These are phyloP conservation scores for Charina bottae DNA, from an alignment of 2,113 vertebrate genomes.

Conservation along the genomic window DNA sequence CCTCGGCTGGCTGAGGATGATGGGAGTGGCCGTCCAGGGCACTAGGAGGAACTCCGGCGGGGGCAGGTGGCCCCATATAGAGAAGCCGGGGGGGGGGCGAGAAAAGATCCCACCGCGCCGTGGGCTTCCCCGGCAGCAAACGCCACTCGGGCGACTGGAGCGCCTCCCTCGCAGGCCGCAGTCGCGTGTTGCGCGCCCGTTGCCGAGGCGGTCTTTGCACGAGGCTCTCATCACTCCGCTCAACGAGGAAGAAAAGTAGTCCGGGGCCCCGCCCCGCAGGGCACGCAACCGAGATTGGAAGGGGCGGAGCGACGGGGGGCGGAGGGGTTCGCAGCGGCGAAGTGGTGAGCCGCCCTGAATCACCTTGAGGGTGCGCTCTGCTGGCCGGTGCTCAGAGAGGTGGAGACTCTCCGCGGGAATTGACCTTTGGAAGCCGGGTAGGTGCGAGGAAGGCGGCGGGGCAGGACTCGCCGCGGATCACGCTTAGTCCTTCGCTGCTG, in stretches of 20 bases:
- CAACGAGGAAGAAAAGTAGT: not conserved
- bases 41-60: not conserved
- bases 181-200: too few species aligned
- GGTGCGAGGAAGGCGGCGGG: not conserved
- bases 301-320: not conserved
- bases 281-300: not conserved
- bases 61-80: not conserved
- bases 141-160: too few species aligned
- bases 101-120: too few species aligned
- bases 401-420: slow-evolving; percentile 8
- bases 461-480: too few species aligned
- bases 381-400: not conserved
- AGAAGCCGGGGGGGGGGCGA: not conserved
- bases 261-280: not conserved
- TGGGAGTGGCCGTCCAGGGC: not conserved
- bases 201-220: too few species aligned
- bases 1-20: not conserved
- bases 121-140: too few species aligned
- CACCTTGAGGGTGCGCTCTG: not conserved
- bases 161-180: too few species aligned
- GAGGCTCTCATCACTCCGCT: not conserved
- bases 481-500: not conserved
- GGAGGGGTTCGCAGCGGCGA: slow-evolving; percentile 3
- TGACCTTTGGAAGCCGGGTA: not conserved
- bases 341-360: not conserved